Evolutionary conservation across 1,140 invertebrate species (phyloP).

Genomic region (Papilio polyxenes): DNA sequence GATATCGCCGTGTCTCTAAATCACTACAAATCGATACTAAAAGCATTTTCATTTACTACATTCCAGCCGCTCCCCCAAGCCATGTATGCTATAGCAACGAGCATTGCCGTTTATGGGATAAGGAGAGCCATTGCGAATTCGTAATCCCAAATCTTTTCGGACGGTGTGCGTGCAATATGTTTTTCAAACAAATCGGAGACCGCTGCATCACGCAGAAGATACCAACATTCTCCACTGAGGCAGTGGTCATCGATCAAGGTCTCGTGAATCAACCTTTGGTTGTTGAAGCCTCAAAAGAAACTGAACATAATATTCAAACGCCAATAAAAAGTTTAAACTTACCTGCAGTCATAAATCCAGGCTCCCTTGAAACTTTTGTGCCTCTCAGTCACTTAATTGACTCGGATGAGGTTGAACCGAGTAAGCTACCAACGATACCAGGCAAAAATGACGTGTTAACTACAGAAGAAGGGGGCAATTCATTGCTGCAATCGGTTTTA

Average conservation of each 20-base stretch:
- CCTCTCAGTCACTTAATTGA: constrained; percentile 53
- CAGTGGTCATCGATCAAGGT: constrained; percentile 64
- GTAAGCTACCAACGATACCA: constrained; percentile 62
- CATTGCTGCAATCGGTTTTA: constrained; percentile 69
- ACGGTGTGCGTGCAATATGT: constrained; percentile 89
- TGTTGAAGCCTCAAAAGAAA: constrained; percentile 52
- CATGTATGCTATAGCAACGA: constrained; percentile 94
- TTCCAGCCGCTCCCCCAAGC: constrained; percentile 90
- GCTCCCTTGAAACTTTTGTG: constrained; percentile 48
- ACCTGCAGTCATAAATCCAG: constrained; percentile 43
- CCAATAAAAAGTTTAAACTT: constrained; percentile 47
- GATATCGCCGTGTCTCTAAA: constrained; percentile 4
- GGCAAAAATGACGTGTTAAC: constrained; percentile 70
- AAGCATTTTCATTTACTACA: constrained; percentile 46
- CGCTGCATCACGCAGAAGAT: constrained; percentile 80
- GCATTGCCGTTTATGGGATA: constrained; percentile 91
- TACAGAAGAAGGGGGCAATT: constrained; percentile 67
- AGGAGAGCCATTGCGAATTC: constrained; percentile 92
- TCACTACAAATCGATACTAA: constrained; percentile 42
- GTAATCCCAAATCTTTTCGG: constrained; percentile 94
- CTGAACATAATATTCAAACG: constrained; percentile 41
- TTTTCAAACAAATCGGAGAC: constrained; percentile 84
- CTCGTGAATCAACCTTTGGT: constrained; percentile 43
- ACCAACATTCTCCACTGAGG: constrained; percentile 70
- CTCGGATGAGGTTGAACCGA: constrained; percentile 63